Conservation (phyloP, 2,888 invertebrate genomes). For the Phyllotreta cruciferae region DNA sequence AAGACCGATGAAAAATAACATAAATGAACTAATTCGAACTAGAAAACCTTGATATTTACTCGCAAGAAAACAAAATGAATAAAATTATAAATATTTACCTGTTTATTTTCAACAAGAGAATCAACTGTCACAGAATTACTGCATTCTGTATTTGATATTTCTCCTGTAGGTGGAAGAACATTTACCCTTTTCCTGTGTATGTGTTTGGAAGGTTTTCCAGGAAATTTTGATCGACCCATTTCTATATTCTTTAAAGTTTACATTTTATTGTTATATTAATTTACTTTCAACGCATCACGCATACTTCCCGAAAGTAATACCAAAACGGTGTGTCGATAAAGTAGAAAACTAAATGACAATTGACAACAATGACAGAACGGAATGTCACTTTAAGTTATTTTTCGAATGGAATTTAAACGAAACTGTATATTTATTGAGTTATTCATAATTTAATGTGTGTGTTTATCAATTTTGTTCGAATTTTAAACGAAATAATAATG, state of each 20-base stretch:
- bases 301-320: conserved; percentile 41
- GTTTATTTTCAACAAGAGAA: conserved; percentile 56
- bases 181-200: conserved; percentile 85
- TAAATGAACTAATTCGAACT: neutral
- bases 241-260: conserved; percentile 49
- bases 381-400: neutral
- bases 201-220: conserved; percentile 87
- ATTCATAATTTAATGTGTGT: no score
- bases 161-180: conserved; percentile 68
- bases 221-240: conserved; percentile 85
- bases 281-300: conserved; percentile 52
- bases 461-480: no score
- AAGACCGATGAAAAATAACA: conserved; percentile 4
- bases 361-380: conserved; percentile 19
- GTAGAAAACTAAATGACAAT: conserved; percentile 19
- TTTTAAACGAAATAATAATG: no score
- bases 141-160: conserved; percentile 52
- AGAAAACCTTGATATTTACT: neutral
- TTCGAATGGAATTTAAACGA: neutral
- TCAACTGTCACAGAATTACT: conserved; percentile 55
- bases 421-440: neutral
- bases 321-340: conserved; percentile 31
- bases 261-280: conserved; percentile 50
- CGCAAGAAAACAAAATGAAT: conserved; percentile 20
- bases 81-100: conserved; percentile 54